Conservation (phyloP, 1,140 invertebrate species). For the Heliothis subflexa region DNA sequence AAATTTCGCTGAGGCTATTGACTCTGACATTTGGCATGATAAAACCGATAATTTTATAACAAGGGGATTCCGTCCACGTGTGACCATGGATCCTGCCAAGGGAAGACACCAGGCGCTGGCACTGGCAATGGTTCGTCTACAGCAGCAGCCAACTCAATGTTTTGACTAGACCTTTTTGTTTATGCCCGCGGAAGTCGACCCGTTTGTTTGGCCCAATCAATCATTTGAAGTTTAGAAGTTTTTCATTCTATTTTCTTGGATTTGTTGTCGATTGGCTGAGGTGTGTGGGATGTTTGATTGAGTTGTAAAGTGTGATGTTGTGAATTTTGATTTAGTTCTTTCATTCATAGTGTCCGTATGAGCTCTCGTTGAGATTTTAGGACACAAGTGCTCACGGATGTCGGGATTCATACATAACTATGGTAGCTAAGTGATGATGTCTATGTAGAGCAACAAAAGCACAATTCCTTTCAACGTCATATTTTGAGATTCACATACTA, state of each 20-base stretch:
- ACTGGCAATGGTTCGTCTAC: constrained; percentile 54
- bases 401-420: neutral
- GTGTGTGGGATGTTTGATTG: constrained; percentile 19
- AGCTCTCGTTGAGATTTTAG: neutral
- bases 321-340: neutral
- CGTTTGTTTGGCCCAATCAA: constrained; percentile 24
- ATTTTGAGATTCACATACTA: too few relatives aligned
- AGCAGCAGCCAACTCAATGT: constrained; percentile 68
- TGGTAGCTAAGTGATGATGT: too few relatives aligned
- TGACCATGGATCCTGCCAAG: constrained; percentile 60
- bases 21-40: constrained; percentile 51
- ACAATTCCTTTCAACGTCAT: too few relatives aligned
- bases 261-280: constrained; percentile 9
- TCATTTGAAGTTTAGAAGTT: constrained; percentile 30
- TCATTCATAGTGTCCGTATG: neutral
- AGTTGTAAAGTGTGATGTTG: constrained; percentile 11
- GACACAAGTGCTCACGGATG: neutral
- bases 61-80: constrained; percentile 57
- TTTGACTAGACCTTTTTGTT: constrained; percentile 66
- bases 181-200: constrained; percentile 20
- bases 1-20: constrained; percentile 42
- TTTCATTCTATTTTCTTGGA: neutral
- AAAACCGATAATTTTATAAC: constrained; percentile 53
- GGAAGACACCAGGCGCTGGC: constrained; percentile 45
- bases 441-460: too few relatives aligned